Percentiles rank a stretch among this genome's conserved stretches.
Evolutionary conservation across 2,113 vertebrate genomes (phyloP).

Genomic region (Sphyrna mokarran): DNA sequence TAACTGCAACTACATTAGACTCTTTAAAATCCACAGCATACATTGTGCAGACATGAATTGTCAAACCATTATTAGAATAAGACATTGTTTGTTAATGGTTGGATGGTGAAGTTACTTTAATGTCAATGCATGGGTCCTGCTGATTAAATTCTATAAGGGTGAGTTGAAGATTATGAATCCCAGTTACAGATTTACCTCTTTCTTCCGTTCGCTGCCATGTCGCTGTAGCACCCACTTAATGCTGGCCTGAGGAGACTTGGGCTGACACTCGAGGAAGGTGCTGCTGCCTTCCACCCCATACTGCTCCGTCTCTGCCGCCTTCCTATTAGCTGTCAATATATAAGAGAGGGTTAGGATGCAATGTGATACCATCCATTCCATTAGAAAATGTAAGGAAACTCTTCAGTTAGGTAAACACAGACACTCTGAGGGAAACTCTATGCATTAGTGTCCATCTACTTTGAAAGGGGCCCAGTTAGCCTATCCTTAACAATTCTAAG

Average conservation of each 20-base stretch:
- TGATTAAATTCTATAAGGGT: background rate
- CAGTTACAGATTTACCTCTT: constrained; percentile 68
- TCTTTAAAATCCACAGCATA: background rate
- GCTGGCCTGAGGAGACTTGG: constrained; percentile 83
- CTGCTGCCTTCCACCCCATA: constrained; percentile 92
- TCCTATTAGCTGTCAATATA: constrained; percentile 75
- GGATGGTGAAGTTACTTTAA: background rate
- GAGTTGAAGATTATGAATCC: background rate
- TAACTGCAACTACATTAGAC: background rate
- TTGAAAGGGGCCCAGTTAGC: background rate
- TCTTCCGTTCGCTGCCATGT: constrained; percentile 86
- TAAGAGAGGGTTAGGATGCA: background rate
- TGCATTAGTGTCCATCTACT: background rate
- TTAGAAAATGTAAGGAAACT: background rate
- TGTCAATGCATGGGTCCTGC: background rate
- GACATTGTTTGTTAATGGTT: background rate
- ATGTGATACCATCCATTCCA: background rate
- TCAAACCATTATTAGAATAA: background rate
- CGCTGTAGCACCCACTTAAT: constrained; percentile 93
- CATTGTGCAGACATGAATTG: background rate
- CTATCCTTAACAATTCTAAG: background rate
- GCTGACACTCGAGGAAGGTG: constrained; percentile 90
- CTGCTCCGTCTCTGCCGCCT: constrained; percentile 76
- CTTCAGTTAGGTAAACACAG: background rate
- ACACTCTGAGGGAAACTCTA: background rate